Conservation (phyloP, 2,113 vertebrate genomes). For the Protomyctophum bolini region DNA sequence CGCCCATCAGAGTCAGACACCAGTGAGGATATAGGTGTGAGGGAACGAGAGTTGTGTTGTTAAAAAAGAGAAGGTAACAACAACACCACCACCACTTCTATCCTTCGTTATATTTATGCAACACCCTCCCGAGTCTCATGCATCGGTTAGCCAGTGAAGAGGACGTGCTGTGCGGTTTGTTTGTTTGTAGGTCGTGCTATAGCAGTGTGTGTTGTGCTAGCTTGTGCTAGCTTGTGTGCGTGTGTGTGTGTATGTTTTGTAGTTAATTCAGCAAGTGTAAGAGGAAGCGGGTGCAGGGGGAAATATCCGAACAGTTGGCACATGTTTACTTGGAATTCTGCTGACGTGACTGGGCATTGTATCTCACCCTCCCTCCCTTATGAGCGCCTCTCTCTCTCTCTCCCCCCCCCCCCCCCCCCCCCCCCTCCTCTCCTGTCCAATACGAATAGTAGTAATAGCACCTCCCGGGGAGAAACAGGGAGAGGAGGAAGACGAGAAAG, state of each 20-base stretch:
- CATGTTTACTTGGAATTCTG: slow-evolving; percentile 28
- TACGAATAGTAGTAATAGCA: neutral
- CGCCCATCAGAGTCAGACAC: no score
- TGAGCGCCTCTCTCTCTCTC: neutral
- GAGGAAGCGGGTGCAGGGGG: no score
- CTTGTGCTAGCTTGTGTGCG: neutral
- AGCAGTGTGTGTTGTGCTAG: neutral
- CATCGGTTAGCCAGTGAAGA: neutral
- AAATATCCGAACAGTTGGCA: slow-evolving; percentile 18
- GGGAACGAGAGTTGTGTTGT: neutral
- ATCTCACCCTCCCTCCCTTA: slow-evolving; percentile 1
- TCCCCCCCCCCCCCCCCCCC: neutral
- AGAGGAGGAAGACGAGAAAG: slow-evolving; percentile 13
- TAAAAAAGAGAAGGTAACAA: slow-evolving; percentile 4
- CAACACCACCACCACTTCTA: neutral
- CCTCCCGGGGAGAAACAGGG: slow-evolving; percentile 4
- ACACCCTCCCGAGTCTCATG: neutral
- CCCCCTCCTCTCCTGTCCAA: no score
- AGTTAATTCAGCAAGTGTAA: neutral
- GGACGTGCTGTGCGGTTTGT: neutral
- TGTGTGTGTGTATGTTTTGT: slow-evolving; percentile 2
- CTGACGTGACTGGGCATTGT: neutral
- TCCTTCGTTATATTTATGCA: neutral
- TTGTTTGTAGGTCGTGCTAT: neutral
- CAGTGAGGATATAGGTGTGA: neutral